Base-by-base conservation (phyloP, 1,140 invertebrate species). In the Babylonia areolata region DNA sequence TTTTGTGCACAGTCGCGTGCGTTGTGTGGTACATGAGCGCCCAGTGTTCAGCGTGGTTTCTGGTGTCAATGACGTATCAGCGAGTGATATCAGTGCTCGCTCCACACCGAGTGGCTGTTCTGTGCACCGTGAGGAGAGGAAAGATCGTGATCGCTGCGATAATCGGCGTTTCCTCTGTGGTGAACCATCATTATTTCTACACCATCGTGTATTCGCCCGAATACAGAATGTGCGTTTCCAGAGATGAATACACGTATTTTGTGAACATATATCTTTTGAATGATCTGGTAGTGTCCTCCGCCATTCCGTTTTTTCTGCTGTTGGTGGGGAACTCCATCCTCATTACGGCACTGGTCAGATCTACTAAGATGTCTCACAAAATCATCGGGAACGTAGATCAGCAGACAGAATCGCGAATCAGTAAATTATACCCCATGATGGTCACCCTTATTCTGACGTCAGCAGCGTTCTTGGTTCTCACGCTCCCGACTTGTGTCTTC, bases 41-140 rank as follows among this genome's bases (percentile, higher is more conserved):
- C 31, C 0, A 1, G 73, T 35, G 31, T n/a, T 75, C 73, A 37
- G 58, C 58, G 12, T 75, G 73, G 73, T 75, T 75, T 35, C 73
- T 75, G 73, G 73, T 75, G 33, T 15, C 73, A 3, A 75, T 75
- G 73, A 75, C 73, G 73, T 75, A 39, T 35, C 73, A 75, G 73
- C 73, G 73, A 39, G 73, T 75, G 73, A 75, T 33, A 33, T 33
- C 73, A 37, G 73, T 75, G 33, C 15, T 75, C 12, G 33, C 37
- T 6, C 73, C 73, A 33, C 73, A 75, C 31, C 73, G 73, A 9
- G 73, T 39, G 0, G 33, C 23, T 3, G 33, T 77, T 9, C 31
- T 75, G 73, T 75, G 73, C 73, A 75, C 73, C 5, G 42, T 37
- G 23, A 81, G 42, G 28, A 81, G 42, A 58, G 42, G 42, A 2